Percentiles rank a stretch among this genome's conserved stretches.
Conservation (phyloP, 2,797 vertebrate species). For the Muraenolepis orangiensis region DNA sequence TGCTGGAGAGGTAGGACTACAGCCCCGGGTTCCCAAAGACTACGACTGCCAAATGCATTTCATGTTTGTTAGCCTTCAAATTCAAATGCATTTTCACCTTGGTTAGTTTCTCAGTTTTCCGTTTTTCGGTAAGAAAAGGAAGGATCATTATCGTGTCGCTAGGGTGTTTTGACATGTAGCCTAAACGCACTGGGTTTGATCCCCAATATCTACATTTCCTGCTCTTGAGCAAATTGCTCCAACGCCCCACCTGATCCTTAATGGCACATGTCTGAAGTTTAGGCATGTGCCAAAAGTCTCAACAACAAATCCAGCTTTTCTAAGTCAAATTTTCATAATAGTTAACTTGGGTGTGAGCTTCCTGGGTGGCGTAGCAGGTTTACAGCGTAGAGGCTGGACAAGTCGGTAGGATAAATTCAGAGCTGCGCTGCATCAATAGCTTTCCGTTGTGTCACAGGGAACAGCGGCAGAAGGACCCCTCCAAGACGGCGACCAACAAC, state of each 20-base stretch:
- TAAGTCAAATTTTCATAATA: background rate
- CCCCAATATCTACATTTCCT: background rate
- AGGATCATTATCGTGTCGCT: background rate
- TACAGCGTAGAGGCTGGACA: background rate
- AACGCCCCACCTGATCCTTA: background rate
- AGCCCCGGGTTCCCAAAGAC: background rate
- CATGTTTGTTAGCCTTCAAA: background rate
- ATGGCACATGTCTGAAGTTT: background rate
- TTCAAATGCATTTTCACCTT: background rate
- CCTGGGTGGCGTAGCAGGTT: background rate
- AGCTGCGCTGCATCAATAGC: background rate
- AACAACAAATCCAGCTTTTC: background rate
- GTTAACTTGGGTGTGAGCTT: background rate
- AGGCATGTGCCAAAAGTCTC: background rate
- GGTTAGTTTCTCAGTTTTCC: background rate
- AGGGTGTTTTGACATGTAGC: background rate
- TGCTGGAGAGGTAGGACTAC: constrained; percentile 90
- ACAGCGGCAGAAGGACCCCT: constrained; percentile 94
- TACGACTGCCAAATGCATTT: background rate
- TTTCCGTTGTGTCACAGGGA: constrained; percentile 73
- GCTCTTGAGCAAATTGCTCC: background rate
- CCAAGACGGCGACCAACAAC: constrained; percentile 92
- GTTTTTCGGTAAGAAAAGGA: background rate
- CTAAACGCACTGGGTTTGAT: background rate
- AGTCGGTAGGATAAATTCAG: background rate